Evolutionary conservation across 2,888 invertebrate genomes (phyloP).

Genomic region (Tetanocera ferruginea): DNA sequence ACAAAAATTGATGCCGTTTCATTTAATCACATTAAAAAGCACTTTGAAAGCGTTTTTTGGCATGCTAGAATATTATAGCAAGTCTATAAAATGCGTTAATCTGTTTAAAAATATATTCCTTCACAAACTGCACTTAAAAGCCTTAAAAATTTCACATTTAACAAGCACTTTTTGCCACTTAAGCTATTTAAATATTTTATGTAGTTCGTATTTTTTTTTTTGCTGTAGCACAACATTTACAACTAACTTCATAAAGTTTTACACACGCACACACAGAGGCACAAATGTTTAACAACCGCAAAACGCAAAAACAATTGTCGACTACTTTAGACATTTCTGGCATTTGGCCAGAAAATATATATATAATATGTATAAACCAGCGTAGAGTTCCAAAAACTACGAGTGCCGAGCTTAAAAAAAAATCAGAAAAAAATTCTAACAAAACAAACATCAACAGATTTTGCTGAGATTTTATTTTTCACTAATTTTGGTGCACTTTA

Average conservation of each 20-base stretch:
- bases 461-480: slow-evolving; percentile 31
- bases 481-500: slow-evolving; percentile 15
- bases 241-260: not conserved
- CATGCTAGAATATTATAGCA: not conserved
- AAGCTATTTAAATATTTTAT: too few relatives aligned
- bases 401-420: not conserved
- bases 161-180: not conserved
- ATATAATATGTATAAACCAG: not conserved
- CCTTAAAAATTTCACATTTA: not conserved
- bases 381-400: not conserved
- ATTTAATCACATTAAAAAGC: not conserved
- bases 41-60: not conserved
- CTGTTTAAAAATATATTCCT: too few relatives aligned
- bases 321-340: slow-evolving; percentile 15
- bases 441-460: slow-evolving; percentile 1
- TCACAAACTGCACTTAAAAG: not conserved
- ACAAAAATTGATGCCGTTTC: too few relatives aligned
- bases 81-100: not conserved
- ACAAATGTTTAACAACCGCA: not conserved
- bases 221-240: too few relatives aligned
- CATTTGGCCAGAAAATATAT: slow-evolving; percentile 8
- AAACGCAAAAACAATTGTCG: slow-evolving; percentile 15
- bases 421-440: not conserved
- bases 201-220: too few relatives aligned
- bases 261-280: not conserved